Percentiles rank a stretch among this genome's conserved stretches.
These are phyloP conservation scores for Onychomys torridus DNA, from an alignment of 2,797 vertebrate genomes.

Conservation along the genomic window DNA sequence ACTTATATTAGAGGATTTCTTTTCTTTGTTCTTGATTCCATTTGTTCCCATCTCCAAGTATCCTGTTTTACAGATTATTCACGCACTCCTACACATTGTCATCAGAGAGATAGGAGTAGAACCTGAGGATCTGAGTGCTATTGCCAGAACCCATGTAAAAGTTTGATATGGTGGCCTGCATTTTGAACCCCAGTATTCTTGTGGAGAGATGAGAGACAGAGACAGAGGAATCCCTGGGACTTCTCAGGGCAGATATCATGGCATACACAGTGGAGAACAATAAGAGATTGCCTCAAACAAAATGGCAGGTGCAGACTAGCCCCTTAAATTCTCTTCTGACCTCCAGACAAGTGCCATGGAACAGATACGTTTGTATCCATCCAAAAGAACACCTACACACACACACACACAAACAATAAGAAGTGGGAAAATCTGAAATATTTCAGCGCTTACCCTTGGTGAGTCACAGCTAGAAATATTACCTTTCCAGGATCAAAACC, in stretches of 20 bases:
- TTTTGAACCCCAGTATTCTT: not conserved
- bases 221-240: not conserved
- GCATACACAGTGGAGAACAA: not conserved
- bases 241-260: not conserved
- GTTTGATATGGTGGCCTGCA: not conserved
- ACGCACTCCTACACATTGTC: not conserved
- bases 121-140: not conserved
- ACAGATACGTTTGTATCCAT: no score
- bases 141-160: not conserved
- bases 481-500: no score
- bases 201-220: not conserved
- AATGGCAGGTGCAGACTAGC: not conserved
- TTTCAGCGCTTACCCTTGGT: no score
- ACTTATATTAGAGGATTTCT: not conserved
- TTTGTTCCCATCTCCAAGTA: not conserved
- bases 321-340: not conserved
- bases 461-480: no score
- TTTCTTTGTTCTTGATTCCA: not conserved
- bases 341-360: not conserved
- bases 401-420: no score
- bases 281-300: not conserved
- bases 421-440: no score
- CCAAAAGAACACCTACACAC: no score
- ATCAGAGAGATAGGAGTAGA: not conserved
- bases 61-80: not conserved